phyloP scores from a whole-genome alignment of 2,888 invertebrate species.

The Eucera pruinosa region DNA sequence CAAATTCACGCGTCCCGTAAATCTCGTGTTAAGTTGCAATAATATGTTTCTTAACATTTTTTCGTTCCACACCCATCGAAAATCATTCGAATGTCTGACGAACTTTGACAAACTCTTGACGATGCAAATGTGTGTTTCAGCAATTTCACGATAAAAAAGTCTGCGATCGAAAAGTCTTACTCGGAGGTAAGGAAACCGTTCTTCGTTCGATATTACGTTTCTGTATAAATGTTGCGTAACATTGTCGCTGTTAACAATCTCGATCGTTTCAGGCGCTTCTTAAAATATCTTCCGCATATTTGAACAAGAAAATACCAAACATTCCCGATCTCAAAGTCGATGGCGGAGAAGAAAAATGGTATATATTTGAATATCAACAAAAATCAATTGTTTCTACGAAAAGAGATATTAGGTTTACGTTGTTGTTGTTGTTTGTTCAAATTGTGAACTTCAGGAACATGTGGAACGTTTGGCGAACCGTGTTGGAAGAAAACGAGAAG shows the following conservation, averaged over 20 bases:
- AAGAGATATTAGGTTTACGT: too few relatives aligned
- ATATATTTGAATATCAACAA: slow-evolving; percentile 70
- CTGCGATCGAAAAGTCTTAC: slow-evolving; percentile 96
- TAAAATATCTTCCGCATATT: slow-evolving; percentile 95
- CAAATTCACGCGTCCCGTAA: too few relatives aligned
- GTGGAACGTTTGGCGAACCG: slow-evolving; percentile 98
- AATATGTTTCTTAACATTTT: too few relatives aligned
- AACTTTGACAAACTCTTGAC: too few relatives aligned
- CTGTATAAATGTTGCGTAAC: too few relatives aligned
- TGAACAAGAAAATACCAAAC: slow-evolving; percentile 97
- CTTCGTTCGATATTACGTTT: background rate
- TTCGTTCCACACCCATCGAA: too few relatives aligned
- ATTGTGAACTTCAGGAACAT: slow-evolving; percentile 90
- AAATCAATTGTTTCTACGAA: too few relatives aligned
- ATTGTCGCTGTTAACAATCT: too few relatives aligned
- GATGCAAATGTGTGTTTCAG: too few relatives aligned
- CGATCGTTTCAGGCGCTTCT: slow-evolving; percentile 89
- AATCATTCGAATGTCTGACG: too few relatives aligned
- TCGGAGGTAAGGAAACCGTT: slow-evolving; percentile 90
- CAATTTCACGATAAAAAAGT: slow-evolving; percentile 95
- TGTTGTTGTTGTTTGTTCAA: too few relatives aligned
- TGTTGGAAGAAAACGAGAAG: slow-evolving; percentile 97
- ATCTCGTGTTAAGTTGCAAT: too few relatives aligned
- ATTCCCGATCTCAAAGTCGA: slow-evolving; percentile 96
- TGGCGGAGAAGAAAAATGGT: slow-evolving; percentile 96